These are phyloP conservation scores for Choreutis nemorana DNA, from an alignment of 2,888 invertebrate genomes.

Conservation along the genomic window DNA sequence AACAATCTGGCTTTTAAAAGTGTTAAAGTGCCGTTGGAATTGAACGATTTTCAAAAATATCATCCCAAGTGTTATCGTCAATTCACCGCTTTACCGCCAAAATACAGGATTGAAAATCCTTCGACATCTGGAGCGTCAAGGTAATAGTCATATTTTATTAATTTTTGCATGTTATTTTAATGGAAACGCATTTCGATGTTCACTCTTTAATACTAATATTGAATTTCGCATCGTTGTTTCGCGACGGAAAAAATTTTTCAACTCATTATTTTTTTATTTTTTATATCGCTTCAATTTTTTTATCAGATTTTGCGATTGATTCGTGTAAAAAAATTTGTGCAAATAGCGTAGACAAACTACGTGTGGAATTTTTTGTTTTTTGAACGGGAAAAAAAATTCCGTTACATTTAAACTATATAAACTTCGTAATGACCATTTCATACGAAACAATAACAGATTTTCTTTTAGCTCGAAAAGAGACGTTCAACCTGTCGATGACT, in stretches of 20 bases:
- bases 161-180: background rate
- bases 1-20: background rate
- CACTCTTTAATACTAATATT: background rate
- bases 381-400: background rate
- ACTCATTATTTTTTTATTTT: background rate
- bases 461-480: conserved; percentile 1
- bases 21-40: conserved; percentile 2
- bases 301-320: background rate
- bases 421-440: conserved; percentile 1
- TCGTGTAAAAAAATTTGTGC: background rate
- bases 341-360: background rate
- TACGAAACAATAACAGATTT: conserved; percentile 1
- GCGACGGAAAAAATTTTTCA: background rate
- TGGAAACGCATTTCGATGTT: background rate
- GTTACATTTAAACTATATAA: background rate
- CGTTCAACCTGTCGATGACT: background rate
- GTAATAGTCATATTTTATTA: conserved; percentile 1
- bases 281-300: background rate
- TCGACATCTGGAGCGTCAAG: conserved; percentile 1
- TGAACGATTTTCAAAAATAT: conserved; percentile 2
- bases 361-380: background rate
- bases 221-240: background rate
- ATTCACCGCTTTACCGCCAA: conserved; percentile 2
- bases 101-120: conserved; percentile 3
- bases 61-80: conserved; percentile 2